Evolutionary conservation across 2,888 invertebrate species (phyloP).

Genomic region (Lepidochrysops patricia): DNA sequence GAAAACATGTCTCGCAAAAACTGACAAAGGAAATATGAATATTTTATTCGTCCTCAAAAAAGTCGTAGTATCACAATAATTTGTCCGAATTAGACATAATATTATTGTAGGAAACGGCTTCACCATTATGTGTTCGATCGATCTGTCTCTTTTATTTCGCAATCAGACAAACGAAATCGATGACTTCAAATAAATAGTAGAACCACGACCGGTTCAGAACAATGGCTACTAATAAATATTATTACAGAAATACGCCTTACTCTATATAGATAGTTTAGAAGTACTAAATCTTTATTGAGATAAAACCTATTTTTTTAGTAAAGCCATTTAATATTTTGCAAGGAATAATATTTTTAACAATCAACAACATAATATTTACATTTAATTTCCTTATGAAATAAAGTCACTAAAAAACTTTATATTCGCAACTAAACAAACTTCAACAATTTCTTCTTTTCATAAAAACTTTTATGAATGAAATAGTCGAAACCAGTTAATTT

Average conservation of each 20-base stretch:
- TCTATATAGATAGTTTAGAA: background rate
- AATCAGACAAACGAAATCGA: slow-evolving; percentile 1
- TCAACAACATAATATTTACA: too few relatives aligned
- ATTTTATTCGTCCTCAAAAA: background rate
- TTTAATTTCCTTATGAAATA: too few relatives aligned
- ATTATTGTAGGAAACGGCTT: background rate
- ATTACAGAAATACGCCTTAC: background rate
- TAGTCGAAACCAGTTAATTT: background rate
- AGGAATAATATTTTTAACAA: too few relatives aligned
- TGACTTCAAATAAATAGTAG: background rate
- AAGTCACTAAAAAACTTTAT: too few relatives aligned
- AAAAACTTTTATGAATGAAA: background rate
- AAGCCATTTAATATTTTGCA: too few relatives aligned
- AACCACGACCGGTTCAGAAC: slow-evolving; percentile 5
- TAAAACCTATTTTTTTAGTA: background rate
- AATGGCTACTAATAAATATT: slow-evolving; percentile 4
- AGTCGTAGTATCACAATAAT: background rate
- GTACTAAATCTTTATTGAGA: background rate
- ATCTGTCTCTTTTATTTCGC: background rate
- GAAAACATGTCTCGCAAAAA: background rate
- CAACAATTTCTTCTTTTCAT: background rate
- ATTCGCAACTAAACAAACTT: too few relatives aligned
- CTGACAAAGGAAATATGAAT: background rate
- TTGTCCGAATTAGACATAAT: background rate
- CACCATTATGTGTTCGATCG: background rate